phyloP scores from a whole-genome alignment of 2,888 invertebrate genomes.

The Amblyteles armatorius region DNA sequence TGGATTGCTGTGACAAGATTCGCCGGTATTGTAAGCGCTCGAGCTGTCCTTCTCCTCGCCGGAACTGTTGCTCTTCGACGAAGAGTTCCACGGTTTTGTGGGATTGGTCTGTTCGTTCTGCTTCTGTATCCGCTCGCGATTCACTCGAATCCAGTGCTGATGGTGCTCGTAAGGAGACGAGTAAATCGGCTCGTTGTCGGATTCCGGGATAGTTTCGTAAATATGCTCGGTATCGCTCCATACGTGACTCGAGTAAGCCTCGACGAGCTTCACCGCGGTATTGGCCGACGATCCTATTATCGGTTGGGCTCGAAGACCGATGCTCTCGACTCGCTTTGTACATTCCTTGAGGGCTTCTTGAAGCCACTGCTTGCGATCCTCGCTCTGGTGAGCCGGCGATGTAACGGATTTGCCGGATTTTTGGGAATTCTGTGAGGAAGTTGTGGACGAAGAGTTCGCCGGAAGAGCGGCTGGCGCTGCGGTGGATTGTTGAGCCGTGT shows the following conservation, averaged over 20 bases:
- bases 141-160: constrained; percentile 72
- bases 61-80: constrained; percentile 84
- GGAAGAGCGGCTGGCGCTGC: constrained; percentile 53
- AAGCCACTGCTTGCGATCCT: constrained; percentile 78
- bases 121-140: constrained; percentile 53
- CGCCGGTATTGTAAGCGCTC: constrained; percentile 91
- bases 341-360: constrained; percentile 80
- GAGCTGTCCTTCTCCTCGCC: constrained; percentile 88
- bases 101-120: constrained; percentile 57
- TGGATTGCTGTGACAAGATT: constrained; percentile 90
- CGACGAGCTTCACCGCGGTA: constrained; percentile 75
- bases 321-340: constrained; percentile 76
- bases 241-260: constrained; percentile 79
- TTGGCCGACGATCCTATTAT: constrained; percentile 83
- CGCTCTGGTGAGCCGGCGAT: constrained; percentile 75
- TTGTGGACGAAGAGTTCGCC: constrained; percentile 74
- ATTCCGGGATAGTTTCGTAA: constrained; percentile 89
- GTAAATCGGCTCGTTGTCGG: constrained; percentile 88
- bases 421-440: constrained; percentile 75
- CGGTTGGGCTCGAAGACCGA: constrained; percentile 73
- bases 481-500: constrained; percentile 55
- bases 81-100: constrained; percentile 77
- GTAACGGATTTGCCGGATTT: constrained; percentile 72
- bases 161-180: constrained; percentile 87
- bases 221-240: constrained; percentile 87